These are phyloP conservation scores for Rhinichthys klamathensis DNA, from an alignment of 2,113 vertebrate genomes.

Conservation along the genomic window DNA sequence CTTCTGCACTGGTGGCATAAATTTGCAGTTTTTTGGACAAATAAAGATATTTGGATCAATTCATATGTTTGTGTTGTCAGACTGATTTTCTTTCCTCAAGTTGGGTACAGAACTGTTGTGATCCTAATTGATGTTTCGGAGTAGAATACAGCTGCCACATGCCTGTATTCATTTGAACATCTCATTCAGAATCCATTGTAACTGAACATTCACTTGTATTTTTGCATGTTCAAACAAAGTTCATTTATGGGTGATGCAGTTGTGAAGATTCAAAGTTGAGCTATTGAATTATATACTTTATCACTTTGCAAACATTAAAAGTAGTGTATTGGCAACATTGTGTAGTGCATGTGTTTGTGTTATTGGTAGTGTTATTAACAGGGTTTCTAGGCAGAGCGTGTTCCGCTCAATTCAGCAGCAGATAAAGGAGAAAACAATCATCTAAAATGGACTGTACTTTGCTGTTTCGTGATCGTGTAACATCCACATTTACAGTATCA, in stretches of 20 bases:
- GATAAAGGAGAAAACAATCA: no score
- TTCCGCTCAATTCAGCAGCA: no score
- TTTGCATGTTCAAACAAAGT: not conserved
- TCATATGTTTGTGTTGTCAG: not conserved
- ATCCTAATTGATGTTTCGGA: not conserved
- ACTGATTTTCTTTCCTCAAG: not conserved
- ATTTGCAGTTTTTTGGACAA: conserved; percentile 71
- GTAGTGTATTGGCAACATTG: not conserved
- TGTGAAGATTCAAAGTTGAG: not conserved
- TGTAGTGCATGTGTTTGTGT: not conserved
- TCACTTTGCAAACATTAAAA: not conserved
- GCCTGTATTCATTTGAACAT: not conserved
- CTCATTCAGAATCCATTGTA: not conserved
- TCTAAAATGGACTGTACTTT: no score
- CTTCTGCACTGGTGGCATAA: conserved; percentile 98
- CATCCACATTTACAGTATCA: no score
- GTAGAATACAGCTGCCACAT: not conserved
- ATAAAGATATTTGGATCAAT: conserved; percentile 74
- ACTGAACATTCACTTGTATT: not conserved
- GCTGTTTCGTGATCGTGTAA: no score
- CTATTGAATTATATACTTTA: no score
- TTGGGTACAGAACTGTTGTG: not conserved
- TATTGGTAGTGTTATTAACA: not conserved
- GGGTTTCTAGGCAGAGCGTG: no score
- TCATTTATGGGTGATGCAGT: not conserved